Conservation (phyloP, 2,888 invertebrate species). For the Drosophila meridionalis region DNA sequence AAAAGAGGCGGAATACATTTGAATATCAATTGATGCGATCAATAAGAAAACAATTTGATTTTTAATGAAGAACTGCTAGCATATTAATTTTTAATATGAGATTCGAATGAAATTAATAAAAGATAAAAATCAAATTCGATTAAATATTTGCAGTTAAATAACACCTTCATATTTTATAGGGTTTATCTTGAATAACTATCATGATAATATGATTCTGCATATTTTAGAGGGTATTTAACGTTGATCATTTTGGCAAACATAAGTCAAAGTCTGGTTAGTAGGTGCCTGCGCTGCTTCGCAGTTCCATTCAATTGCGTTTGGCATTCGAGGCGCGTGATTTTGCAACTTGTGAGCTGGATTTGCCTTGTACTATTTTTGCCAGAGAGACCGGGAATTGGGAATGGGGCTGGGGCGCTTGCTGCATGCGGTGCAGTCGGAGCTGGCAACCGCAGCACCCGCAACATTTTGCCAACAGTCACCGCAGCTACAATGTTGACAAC, state of each 20-base stretch:
- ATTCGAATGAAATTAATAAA: background rate
- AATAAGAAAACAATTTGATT: background rate
- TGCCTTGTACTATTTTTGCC: conserved; percentile 65
- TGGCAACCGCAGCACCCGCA: conserved; percentile 51
- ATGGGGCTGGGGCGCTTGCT: background rate
- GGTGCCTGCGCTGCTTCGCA: conserved; percentile 14
- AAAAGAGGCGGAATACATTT: background rate
- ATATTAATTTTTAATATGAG: background rate
- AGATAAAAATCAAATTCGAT: background rate
- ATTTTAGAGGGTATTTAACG: background rate
- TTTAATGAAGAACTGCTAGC: background rate
- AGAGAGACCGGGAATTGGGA: background rate
- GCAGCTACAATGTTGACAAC: conserved; percentile 78
- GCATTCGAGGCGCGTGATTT: conserved; percentile 74
- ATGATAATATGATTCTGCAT: background rate
- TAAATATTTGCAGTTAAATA: background rate
- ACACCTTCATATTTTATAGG: background rate
- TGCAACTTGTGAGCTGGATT: conserved; percentile 75
- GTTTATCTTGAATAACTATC: background rate
- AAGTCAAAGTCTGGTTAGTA: conserved; percentile 20
- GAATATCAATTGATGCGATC: background rate
- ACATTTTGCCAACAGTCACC: conserved; percentile 56
- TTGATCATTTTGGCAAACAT: background rate
- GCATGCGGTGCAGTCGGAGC: conserved; percentile 1
- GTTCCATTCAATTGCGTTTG: conserved; percentile 73